Base-by-base conservation (phyloP, 2,797 vertebrate genomes). In the Molossus molossus region DNA sequence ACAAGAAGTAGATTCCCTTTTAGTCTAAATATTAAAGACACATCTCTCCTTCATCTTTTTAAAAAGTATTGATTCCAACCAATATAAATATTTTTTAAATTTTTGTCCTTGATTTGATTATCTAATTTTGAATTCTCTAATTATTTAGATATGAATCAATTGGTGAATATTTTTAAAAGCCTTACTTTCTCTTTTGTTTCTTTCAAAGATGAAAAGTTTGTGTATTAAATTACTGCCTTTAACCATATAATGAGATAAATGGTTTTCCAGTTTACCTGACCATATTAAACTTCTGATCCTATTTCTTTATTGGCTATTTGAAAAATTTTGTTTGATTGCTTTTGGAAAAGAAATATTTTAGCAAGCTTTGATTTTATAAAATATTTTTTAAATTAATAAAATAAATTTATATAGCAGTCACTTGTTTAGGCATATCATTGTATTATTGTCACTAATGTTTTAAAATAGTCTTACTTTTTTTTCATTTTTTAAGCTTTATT, bases 401-500 rank as follows among this genome's bases (percentile, higher is more conserved):
- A 27, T 72, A 85, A 67, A 67, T 55, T 33, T 90, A 25, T 40
- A 37, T 84, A n/a, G 4, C 93, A 69, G 95, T 17, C 76, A 45
- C 8, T 72, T 95, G 17, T 50, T 58, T 87, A 18, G 85, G 79
- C 29, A 88, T 45, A 1, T 25, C 73, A 81, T 29, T 76, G 50
- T 89, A 20, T 77, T 33, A 76, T 90, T 94, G 93, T 20, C 9
- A 82, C 87, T 33, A 0, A 0, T 12, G 55, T 96, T 97, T 93
- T 65, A 93, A 96, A 97, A 50, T 87, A 50, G 82, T 29, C 53
- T 57, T 53, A 53, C 40, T 83, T 94, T 50, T 97, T 97, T 97
- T 94, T 53, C 97, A 96, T 98, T 97, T n/a, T 97, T n/a, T n/a
- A 67, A 82, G 87, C 96, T 97, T 97, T 97, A 97, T 97, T 97